Conservation (phyloP, 2,888 invertebrate genomes). For the Agrenia bidenticulata region DNA sequence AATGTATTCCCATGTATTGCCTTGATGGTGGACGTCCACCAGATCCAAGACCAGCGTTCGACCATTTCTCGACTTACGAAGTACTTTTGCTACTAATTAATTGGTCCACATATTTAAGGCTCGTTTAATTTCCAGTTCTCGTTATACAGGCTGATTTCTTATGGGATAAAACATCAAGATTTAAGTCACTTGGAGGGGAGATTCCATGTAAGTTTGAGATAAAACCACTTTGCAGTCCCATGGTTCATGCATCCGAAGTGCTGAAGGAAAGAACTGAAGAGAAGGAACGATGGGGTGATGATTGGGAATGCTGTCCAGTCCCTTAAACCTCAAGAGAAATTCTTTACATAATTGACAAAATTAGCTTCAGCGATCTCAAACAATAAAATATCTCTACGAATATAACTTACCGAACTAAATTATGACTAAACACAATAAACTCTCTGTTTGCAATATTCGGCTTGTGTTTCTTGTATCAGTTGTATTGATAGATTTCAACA, state of each 20-base stretch:
- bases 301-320: constrained; percentile 47
- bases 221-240: constrained; percentile 45
- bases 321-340: constrained; percentile 15
- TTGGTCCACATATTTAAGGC: not conserved
- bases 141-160: constrained; percentile 44
- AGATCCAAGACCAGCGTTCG: constrained; percentile 50
- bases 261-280: constrained; percentile 50
- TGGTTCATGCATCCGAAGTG: constrained; percentile 34
- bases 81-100: constrained; percentile 16
- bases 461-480: no score
- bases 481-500: no score
- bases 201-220: constrained; percentile 43
- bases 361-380: not conserved
- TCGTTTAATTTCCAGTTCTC: no score
- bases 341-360: not conserved
- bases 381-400: no score
- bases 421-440: no score
- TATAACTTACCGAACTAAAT: no score
- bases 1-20: constrained; percentile 47
- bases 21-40: constrained; percentile 48
- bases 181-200: constrained; percentile 47
- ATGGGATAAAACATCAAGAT: constrained; percentile 37
- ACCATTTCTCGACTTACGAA: constrained; percentile 51
- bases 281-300: constrained; percentile 52
- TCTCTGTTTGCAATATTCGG: no score